These are phyloP conservation scores for Pelobates cultripes DNA, from an alignment of 2,797 vertebrate species.

Conservation along the genomic window DNA sequence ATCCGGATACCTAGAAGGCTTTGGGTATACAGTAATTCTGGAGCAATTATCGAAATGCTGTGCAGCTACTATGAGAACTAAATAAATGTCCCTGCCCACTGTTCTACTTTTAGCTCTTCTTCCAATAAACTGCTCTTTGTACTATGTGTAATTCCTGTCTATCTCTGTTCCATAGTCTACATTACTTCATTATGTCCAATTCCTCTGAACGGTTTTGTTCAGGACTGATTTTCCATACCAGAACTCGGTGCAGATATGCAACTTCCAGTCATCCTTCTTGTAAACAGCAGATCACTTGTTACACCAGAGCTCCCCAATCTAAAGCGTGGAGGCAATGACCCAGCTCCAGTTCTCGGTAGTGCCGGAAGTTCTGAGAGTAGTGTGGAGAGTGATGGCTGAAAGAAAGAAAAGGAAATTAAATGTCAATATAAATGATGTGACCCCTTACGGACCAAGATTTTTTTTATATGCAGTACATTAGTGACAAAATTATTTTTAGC, in stretches of 20 bases:
- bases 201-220: too few relatives aligned
- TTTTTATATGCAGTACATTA: background rate
- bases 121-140: too few relatives aligned
- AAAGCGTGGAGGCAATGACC: slow-evolving; percentile 32
- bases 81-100: too few relatives aligned
- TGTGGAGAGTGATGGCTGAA: background rate
- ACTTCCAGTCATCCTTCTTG: slow-evolving; percentile 31
- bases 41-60: too few relatives aligned
- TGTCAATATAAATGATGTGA: background rate
- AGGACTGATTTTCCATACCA: slow-evolving; percentile 65
- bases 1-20: too few relatives aligned
- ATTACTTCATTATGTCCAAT: too few relatives aligned
- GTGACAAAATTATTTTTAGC: background rate
- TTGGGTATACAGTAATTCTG: too few relatives aligned
- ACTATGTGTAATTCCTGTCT: too few relatives aligned
- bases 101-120: too few relatives aligned
- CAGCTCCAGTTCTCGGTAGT: slow-evolving; percentile 33
- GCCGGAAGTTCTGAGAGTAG: background rate
- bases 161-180: too few relatives aligned
- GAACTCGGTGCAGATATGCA: slow-evolving; percentile 80
- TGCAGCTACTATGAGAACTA: too few relatives aligned
- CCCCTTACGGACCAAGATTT: background rate
- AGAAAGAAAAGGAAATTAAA: background rate
- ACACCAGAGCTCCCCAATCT: slow-evolving; percentile 48
- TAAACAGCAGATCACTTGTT: slow-evolving; percentile 39